These are phyloP conservation scores for Zaprionus ghesquierei DNA, from an alignment of 1,140 invertebrate species.

Conservation along the genomic window DNA sequence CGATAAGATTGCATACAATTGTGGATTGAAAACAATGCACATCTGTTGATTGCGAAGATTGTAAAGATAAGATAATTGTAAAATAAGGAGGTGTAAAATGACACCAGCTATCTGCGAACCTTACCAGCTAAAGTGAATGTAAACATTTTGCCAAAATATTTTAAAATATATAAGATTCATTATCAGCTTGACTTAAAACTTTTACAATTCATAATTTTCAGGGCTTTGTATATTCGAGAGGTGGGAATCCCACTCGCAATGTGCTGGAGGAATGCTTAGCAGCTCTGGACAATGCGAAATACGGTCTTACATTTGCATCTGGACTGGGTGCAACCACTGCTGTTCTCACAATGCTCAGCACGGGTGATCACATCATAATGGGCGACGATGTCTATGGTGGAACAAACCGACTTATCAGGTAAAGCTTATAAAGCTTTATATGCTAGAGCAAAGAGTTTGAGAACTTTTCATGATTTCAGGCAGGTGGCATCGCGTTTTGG, in stretches of 20 bases:
- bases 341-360: conserved; percentile 88
- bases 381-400: conserved; percentile 98
- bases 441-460: background rate
- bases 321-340: conserved; percentile 94
- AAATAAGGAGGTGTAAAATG: background rate
- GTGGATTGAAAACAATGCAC: background rate
- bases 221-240: conserved; percentile 96
- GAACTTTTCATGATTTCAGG: conserved; percentile 66
- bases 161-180: too few relatives aligned
- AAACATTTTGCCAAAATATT: background rate
- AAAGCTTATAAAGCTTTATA: background rate
- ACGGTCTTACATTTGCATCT: conserved; percentile 93
- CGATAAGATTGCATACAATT: background rate
- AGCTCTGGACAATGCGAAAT: conserved; percentile 93
- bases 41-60: background rate
- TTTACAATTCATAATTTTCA: too few relatives aligned
- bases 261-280: conserved; percentile 95
- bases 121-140: too few relatives aligned
- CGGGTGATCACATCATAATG: conserved; percentile 95
- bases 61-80: background rate
- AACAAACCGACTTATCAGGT: conserved; percentile 86
- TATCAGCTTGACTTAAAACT: too few relatives aligned
- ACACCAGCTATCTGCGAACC: background rate
- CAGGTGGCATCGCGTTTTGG: conserved; percentile 87
- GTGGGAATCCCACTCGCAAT: conserved; percentile 96